phyloP scores from a whole-genome alignment of 1,140 invertebrate species.

The Amphibalanus amphitrite region DNA sequence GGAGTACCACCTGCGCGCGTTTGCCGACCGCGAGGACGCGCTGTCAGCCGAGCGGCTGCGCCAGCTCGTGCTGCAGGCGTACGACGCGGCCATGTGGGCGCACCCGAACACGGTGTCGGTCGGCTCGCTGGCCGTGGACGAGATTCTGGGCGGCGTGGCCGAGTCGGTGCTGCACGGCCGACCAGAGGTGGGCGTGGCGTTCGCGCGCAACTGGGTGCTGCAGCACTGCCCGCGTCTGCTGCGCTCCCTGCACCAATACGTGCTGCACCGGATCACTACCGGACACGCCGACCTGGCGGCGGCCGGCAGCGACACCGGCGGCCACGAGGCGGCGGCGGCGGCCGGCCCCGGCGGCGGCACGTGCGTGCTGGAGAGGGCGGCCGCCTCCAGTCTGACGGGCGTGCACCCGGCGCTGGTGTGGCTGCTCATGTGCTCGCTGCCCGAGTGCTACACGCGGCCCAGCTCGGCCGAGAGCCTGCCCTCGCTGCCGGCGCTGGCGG shows the following conservation, averaged over 20 bases:
- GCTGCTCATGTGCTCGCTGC: constrained; percentile 53
- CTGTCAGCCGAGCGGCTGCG: not conserved
- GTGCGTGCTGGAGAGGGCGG: not conserved
- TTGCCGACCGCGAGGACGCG: not conserved
- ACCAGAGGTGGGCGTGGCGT: constrained; percentile 47
- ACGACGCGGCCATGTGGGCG: constrained; percentile 1
- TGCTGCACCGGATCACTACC: constrained; percentile 49
- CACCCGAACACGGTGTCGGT: not conserved
- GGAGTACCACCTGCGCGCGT: not conserved
- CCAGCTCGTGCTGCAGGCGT: not conserved
- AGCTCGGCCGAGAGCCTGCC: constrained; percentile 25
- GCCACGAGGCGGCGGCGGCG: not conserved
- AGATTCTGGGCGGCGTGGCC: not conserved
- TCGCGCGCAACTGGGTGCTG: constrained; percentile 57
- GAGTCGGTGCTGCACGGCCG: constrained; percentile 46
- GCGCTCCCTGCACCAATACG: constrained; percentile 53
- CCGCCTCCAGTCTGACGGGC: not conserved
- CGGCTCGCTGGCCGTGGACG: not conserved
- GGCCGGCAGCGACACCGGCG: not conserved
- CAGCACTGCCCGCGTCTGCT: constrained; percentile 54
- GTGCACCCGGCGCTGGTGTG: constrained; percentile 37
- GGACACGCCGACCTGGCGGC: constrained; percentile 43
- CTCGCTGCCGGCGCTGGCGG: constrained; percentile 15
- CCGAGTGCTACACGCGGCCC: constrained; percentile 46
- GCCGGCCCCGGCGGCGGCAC: not conserved